Base-by-base conservation (phyloP, 1,140 invertebrate species). In the Bombus huntii region DNA sequence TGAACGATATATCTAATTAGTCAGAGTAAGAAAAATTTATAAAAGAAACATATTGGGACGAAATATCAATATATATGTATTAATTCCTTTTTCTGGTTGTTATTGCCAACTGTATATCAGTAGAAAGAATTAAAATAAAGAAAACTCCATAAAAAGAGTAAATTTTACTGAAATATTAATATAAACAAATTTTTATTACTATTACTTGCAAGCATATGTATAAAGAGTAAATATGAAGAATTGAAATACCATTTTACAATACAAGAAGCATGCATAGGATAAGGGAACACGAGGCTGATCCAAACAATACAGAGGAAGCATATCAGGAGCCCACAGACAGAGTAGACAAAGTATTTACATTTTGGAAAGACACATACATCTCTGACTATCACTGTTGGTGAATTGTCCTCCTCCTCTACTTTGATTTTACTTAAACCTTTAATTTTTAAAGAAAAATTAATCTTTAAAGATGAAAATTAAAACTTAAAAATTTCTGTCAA, bases 261-360 rank as follows among this genome's bases (percentile, higher is more conserved):
- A 65, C 91, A 93, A 0, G 92, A 93, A 6, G 92, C 92, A n/a
- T 88, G 89, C 53, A 92, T 28, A 18, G 91, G 92, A 81, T 92
- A 93, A 9, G 92, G 92, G 42, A 92, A 92, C 0, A 86, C 37
- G 10, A 81, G 47, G 44, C 66, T 78, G 10, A 70, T 39, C 25
- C 89, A 31, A 25, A 89, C 18, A 22, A 57, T 18, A 39, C 86
- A 89, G 1, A 90, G 1, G 31, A 89, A n/a, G 15, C 89, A 37
- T 0, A 68, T 28, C 22, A 89, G 8, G 2, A 84, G 8, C 1
- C 62, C 74, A 65, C n/a, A 25, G 18, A 90, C 1, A 42, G 72
- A 66, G 37, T 73, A 91, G 13, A 28, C 22, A 28, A 73, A 71
- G 28, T 44, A 86, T 28, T 74, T 83, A 37, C 66, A 80, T 37